Conservation (phyloP, 2,888 invertebrate genomes). For the Parnassius smintheus region DNA sequence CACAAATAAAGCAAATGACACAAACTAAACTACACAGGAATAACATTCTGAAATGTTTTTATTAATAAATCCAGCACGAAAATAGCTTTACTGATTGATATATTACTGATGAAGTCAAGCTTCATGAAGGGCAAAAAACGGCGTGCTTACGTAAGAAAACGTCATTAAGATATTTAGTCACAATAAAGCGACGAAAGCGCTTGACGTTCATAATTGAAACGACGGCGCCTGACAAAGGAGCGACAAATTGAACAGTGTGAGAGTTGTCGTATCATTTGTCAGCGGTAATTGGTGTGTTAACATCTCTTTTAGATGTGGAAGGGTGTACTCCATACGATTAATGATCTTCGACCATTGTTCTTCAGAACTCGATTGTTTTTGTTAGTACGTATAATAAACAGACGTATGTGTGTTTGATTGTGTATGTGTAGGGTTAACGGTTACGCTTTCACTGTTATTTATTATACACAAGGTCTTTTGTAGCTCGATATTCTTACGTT, state of each 20-base stretch:
- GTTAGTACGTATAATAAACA: neutral
- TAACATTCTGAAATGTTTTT: neutral
- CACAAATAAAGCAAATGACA: neutral
- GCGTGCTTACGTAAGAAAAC: constrained; percentile 6
- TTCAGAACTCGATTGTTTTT: constrained; percentile 1
- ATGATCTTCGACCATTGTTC: constrained; percentile 22
- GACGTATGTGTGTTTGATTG: neutral
- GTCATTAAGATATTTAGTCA: constrained; percentile 12
- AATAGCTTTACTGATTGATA: neutral
- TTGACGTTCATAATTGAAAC: constrained; percentile 9
- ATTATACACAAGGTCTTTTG: neutral
- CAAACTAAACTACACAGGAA: neutral
- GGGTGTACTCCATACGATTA: constrained; percentile 8
- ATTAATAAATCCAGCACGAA: neutral
- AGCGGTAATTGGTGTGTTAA: constrained; percentile 20
- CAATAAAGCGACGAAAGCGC: constrained; percentile 15
- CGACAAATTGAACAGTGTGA: constrained; percentile 9
- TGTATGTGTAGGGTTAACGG: neutral
- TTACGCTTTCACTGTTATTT: constrained; percentile 13
- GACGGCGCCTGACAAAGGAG: constrained; percentile 7
- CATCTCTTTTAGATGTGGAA: constrained; percentile 13
- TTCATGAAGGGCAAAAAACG: constrained; percentile 2
- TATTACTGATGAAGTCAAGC: neutral
- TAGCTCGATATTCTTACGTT: too few relatives aligned
- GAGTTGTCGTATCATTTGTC: constrained; percentile 20